Evolutionary conservation across 2,888 invertebrate genomes (phyloP).

Genomic region (Eupithecia subumbrata): DNA sequence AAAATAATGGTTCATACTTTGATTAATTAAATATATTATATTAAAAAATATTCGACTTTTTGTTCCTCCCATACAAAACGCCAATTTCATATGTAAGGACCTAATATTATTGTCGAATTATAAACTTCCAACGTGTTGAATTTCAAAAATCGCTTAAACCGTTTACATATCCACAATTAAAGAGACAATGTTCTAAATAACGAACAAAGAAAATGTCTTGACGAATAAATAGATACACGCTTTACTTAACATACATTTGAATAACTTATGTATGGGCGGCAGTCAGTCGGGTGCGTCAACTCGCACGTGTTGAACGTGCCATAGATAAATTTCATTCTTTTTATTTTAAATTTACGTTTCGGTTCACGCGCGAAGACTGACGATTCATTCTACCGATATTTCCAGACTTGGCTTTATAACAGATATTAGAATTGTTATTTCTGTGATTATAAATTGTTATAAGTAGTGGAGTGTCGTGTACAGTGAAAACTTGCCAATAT

Average conservation of each 20-base stretch:
- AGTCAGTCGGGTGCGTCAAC: conserved; percentile 51
- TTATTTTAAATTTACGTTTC: conserved; percentile 44
- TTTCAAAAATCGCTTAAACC: not conserved
- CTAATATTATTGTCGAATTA: not conserved
- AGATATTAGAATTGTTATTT: not conserved
- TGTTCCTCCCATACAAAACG: too few relatives aligned
- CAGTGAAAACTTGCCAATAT: conserved; percentile 21
- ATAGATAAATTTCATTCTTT: conserved; percentile 46
- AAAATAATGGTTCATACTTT: too few relatives aligned
- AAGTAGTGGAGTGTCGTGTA: conserved; percentile 15
- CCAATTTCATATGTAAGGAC: too few relatives aligned
- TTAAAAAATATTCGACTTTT: too few relatives aligned
- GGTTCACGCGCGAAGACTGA: conserved; percentile 41
- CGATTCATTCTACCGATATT: conserved; percentile 25
- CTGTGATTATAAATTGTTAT: not conserved
- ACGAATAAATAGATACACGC: conserved; percentile 65
- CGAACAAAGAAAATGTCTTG: conserved; percentile 66
- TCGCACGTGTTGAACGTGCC: conserved; percentile 43
- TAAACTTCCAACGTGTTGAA: not conserved
- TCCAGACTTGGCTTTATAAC: not conserved
- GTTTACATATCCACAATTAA: conserved; percentile 28
- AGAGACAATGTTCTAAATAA: conserved; percentile 68
- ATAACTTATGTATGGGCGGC: conserved; percentile 47
- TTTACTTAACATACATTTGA: conserved; percentile 52
- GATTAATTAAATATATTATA: too few relatives aligned